Evolutionary conservation across 2,888 invertebrate species (phyloP), one percentile per base, ranked within the genome.

Genomic region (Drosophila hamatofila): DNA sequence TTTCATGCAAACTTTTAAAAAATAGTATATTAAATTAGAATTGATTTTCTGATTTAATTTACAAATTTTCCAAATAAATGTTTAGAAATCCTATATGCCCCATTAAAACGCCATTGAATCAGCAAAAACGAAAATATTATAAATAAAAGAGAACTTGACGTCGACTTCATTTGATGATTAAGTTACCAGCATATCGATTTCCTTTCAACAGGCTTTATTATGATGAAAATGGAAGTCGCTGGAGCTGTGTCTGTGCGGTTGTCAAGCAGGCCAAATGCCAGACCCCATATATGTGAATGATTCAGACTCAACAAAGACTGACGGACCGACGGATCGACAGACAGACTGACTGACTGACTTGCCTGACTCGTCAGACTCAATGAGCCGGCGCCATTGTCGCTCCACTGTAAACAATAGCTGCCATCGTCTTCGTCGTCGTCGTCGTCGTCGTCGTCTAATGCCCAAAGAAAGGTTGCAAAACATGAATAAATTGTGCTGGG

Each of bases 131-230:
- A 27, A 37, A 25, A 66, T 57, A 49, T 72, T 59, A 51, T 76
- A 85, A 78, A 82, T 74, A 68, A 70, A 72, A 78, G 73, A 80
- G 72, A 88, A 75, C 67, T 82, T 80, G 86, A 88, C 73, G 79
- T 81, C 64, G 78, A 82, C 78, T 89, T 89, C 76, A 82, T 80
- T 84, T 78, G 82, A 88, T 80, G 83, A 88, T 80, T 81, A 90
- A 87, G 88, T 89, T 82, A 78, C 55, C 66, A 33, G 35, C 75
- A 75, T 79, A 88, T 88, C 90, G 89, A 90, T 87, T 88, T 88
- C 78, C 79, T 69, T 88, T 83, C 87, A 82, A 56, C 87, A 74
- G 72, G 80, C 78, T 83, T 88, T 88, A 86, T 84, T 79, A 80
- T 81, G 83, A 84, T 88, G 83, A 88, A 85, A 83, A 88, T 83